Percentiles rank a stretch among this genome's conserved stretches.
These are phyloP conservation scores for Chionodraco myersi DNA, from an alignment of 2,113 vertebrate species.

Conservation along the genomic window DNA sequence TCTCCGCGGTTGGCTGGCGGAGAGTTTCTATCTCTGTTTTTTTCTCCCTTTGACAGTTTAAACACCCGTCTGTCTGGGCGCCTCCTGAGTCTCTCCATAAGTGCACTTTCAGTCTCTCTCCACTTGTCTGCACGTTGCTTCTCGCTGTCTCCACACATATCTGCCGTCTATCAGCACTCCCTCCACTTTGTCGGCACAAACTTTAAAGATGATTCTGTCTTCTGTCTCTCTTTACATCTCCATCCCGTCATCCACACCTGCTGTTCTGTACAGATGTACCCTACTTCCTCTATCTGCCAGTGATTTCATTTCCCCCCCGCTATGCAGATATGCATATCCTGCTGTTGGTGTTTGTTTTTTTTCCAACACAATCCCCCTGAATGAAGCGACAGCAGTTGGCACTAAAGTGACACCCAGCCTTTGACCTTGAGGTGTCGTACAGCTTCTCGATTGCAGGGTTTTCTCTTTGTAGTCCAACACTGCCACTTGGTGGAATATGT, in stretches of 20 bases:
- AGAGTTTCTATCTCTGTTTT: constrained; percentile 32
- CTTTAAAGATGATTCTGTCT: neutral
- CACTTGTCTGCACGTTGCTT: constrained; percentile 23
- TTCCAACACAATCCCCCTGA: neutral
- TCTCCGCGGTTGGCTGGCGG: constrained; percentile 29
- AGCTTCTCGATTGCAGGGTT: neutral
- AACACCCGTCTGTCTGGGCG: constrained; percentile 50
- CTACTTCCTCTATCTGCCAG: neutral
- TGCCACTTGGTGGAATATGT: constrained; percentile 50
- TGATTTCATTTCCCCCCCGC: neutral
- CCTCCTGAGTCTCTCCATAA: constrained; percentile 41
- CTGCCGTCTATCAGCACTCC: constrained; percentile 31
- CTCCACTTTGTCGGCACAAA: neutral
- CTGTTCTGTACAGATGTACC: neutral
- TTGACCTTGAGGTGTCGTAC: constrained; percentile 23
- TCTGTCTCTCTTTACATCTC: neutral
- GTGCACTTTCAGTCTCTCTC: constrained; percentile 50
- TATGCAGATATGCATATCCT: neutral
- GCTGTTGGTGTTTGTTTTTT: neutral
- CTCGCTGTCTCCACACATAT: constrained; percentile 6
- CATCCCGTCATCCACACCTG: neutral
- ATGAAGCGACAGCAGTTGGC: neutral
- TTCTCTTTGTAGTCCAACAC: constrained; percentile 24
- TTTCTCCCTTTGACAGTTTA: constrained; percentile 55
- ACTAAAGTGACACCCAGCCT: constrained; percentile 16